These are phyloP conservation scores for Heliconius hermathena DNA, from an alignment of 1,140 invertebrate genomes.

Conservation along the genomic window DNA sequence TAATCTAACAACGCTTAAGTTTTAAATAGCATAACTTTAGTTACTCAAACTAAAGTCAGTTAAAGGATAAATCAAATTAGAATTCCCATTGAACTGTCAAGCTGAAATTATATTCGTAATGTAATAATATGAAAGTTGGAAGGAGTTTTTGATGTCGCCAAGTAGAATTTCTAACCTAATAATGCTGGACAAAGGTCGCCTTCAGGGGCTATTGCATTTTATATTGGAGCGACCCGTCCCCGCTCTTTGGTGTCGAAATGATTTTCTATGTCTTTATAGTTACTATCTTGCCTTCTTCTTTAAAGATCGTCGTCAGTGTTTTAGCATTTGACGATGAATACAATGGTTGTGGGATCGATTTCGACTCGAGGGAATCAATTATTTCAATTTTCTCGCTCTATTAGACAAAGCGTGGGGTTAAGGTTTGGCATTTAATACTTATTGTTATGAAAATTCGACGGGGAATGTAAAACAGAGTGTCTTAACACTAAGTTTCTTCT, in stretches of 20 bases:
- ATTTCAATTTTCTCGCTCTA: no score
- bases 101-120: neutral
- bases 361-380: no score
- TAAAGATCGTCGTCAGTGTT: no score
- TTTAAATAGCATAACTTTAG: neutral
- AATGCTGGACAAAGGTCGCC: neutral
- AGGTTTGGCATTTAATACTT: no score
- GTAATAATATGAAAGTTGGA: constrained; percentile 10
- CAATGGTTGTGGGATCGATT: no score
- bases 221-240: neutral
- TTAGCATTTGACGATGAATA: no score
- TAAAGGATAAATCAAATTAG: neutral
- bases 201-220: constrained; percentile 11
- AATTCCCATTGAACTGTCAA: neutral
- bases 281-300: neutral
- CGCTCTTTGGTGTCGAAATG: neutral
- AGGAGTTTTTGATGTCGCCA: constrained; percentile 12
- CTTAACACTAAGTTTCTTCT: no score
- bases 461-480: no score
- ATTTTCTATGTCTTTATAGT: neutral
- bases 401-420: no score
- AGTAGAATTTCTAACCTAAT: constrained; percentile 4
- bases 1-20: neutral
- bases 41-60: neutral
- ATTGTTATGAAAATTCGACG: no score